A percentile compares a stretch with the other conserved stretches of the same genome.
These are phyloP conservation scores for Rhinatrema bivittatum DNA, from an alignment of 2,797 vertebrate genomes.

Conservation along the genomic window DNA sequence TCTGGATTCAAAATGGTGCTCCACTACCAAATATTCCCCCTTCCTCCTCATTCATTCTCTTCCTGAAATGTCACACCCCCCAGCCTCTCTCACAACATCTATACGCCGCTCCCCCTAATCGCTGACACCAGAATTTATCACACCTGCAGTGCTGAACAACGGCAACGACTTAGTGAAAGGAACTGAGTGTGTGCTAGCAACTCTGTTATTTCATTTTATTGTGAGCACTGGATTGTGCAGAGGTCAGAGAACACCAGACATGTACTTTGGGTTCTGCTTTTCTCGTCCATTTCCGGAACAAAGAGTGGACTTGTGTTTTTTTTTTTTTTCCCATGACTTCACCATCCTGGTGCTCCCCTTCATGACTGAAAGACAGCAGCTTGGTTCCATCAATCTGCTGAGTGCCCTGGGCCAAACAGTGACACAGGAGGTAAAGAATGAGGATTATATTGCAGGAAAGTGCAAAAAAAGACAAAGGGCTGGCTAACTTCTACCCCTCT, in stretches of 20 bases:
- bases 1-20: no score
- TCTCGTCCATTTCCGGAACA: background rate
- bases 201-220: no score
- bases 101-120: no score
- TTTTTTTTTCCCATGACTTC: conserved; percentile 34
- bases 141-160: no score
- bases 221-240: background rate
- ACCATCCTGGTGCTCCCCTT: conserved; percentile 2
- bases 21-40: no score
- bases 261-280: background rate
- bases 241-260: background rate
- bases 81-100: no score
- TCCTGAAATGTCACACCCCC: no score
- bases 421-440: conserved; percentile 22
- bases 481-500: background rate
- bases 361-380: background rate
- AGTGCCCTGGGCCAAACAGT: conserved; percentile 1
- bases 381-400: background rate
- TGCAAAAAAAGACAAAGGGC: background rate
- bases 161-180: no score
- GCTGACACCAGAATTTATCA: no score
- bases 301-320: conserved; percentile 3
- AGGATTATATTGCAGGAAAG: conserved; percentile 9
- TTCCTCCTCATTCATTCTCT: no score
- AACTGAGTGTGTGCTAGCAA: no score